Evolutionary conservation across 2,888 invertebrate genomes (phyloP).

Genomic region (Conchocele bisecta): DNA sequence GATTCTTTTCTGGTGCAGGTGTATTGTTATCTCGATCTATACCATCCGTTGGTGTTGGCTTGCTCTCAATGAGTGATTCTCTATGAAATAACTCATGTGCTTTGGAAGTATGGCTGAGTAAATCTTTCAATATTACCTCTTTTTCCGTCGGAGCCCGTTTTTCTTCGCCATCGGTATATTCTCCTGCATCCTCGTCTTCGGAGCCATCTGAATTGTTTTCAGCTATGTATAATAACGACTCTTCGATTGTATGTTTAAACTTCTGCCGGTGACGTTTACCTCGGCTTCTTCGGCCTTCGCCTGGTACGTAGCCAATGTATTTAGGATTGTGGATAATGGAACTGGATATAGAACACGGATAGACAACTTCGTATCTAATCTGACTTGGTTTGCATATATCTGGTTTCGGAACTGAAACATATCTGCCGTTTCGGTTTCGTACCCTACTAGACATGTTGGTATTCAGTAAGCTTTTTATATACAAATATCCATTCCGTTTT

Average conservation of each 20-base stretch:
- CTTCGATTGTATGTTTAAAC: constrained; percentile 11
- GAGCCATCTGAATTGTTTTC: constrained; percentile 32
- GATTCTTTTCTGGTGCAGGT: background rate
- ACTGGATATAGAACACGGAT: constrained; percentile 55
- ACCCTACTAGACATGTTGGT: background rate
- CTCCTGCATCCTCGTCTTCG: constrained; percentile 20
- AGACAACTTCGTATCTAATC: constrained; percentile 55
- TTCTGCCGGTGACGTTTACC: background rate
- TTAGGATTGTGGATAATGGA: constrained; percentile 61
- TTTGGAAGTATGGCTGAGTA: background rate
- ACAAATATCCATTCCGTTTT: constrained; percentile 40
- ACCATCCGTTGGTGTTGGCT: background rate
- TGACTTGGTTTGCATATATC: constrained; percentile 7
- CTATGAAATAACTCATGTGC: background rate
- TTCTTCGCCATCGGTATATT: background rate
- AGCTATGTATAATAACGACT: constrained; percentile 17
- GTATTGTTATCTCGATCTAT: background rate
- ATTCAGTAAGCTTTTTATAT: constrained; percentile 41
- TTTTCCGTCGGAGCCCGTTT: background rate
- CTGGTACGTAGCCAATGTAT: constrained; percentile 38
- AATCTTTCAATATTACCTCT: background rate
- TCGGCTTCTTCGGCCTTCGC: background rate
- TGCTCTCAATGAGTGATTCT: background rate
- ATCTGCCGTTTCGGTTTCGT: background rate
- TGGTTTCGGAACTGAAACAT: background rate